Conservation (phyloP, 2,797 vertebrate species). For the Crax fasciolata region DNA sequence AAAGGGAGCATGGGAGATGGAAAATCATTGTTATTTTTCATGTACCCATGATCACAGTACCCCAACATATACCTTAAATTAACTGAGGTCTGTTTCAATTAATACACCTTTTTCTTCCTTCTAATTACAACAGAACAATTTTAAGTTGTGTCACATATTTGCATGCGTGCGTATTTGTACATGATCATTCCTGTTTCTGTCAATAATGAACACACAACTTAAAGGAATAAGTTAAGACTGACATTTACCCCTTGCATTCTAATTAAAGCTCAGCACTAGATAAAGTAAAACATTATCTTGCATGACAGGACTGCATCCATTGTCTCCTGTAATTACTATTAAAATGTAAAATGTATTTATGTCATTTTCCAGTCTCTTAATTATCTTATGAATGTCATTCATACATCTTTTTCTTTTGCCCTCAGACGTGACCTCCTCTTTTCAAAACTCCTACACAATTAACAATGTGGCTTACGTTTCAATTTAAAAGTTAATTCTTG, state of each 20-base stretch:
- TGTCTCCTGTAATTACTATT: neutral
- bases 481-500: slow-evolving; percentile 1
- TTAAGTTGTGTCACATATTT: slow-evolving; percentile 4
- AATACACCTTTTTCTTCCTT: neutral
- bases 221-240: slow-evolving; percentile 17
- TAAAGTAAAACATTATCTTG: slow-evolving; percentile 16
- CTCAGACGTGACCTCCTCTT: neutral
- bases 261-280: slow-evolving; percentile 15
- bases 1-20: neutral
- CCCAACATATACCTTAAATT: neutral
- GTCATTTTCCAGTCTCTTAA: neutral
- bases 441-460: neutral
- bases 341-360: slow-evolving; percentile 17
- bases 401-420: neutral
- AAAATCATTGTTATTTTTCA: slow-evolving; percentile 11
- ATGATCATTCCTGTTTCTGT: slow-evolving; percentile 14
- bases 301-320: slow-evolving; percentile 23
- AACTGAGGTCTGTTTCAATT: slow-evolving; percentile 22
- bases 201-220: neutral
- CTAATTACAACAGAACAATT: slow-evolving; percentile 12
- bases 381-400: neutral
- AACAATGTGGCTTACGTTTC: slow-evolving; percentile 18
- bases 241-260: neutral
- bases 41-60: neutral
- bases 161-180: neutral